Conservation (phyloP, 2,113 vertebrate species). For the Rissa tridactyla region DNA sequence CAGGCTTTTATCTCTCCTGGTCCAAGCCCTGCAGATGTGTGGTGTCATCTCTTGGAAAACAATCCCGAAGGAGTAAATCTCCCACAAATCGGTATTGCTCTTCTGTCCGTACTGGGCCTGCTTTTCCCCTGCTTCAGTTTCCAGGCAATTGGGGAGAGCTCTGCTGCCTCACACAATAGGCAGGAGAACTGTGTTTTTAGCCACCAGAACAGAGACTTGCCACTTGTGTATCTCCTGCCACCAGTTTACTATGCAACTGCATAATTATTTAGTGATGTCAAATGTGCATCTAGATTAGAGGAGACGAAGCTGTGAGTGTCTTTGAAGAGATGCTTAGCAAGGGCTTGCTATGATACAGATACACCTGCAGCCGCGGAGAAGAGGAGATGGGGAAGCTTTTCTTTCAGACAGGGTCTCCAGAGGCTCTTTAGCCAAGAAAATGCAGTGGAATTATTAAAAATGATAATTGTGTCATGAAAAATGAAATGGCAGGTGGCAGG, state of each 20-base stretch:
- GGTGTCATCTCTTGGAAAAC: not conserved
- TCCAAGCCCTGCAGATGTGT: not conserved
- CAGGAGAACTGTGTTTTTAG: not conserved
- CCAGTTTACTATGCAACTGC: not conserved
- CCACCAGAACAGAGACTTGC: not conserved
- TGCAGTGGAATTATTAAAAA: slow-evolving; percentile 32
- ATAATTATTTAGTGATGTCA: slow-evolving; percentile 17
- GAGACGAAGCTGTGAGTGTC: not conserved
- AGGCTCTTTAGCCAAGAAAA: slow-evolving; percentile 37
- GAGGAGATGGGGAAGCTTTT: not conserved
- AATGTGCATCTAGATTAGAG: slow-evolving; percentile 19
- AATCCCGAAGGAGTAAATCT: not conserved
- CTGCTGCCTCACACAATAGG: not conserved
- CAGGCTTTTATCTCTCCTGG: not conserved
- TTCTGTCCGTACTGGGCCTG: not conserved
- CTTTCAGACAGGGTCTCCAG: slow-evolving; percentile 7
- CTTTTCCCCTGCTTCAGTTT: not conserved
- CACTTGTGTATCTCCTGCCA: not conserved
- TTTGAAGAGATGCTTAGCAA: slow-evolving; percentile 43
- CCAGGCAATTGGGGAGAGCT: not conserved
- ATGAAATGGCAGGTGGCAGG: slow-evolving; percentile 33
- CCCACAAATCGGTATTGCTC: not conserved
- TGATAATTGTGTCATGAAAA: not conserved
- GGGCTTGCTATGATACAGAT: not conserved
- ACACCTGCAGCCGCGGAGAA: not conserved